Evolutionary conservation across 2,113 vertebrate genomes (phyloP).

Genomic region (Acinonyx jubatus): DNA sequence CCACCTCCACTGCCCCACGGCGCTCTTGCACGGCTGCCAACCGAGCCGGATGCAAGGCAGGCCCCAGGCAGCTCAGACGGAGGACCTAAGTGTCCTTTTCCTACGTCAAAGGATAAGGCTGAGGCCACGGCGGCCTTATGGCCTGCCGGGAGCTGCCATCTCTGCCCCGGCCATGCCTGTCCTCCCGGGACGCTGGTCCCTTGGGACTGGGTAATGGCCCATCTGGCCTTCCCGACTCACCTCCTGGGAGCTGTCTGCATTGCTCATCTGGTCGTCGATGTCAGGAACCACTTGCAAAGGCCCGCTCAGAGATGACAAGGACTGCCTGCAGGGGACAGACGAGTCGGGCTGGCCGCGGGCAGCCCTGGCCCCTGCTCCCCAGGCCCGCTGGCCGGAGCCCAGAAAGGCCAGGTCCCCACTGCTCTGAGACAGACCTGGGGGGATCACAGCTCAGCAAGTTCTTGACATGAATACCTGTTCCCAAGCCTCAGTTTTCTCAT

Average conservation of each 20-base stretch:
- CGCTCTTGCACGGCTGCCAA: not conserved
- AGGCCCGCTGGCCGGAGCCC: not conserved
- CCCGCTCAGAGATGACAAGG: constrained; percentile 95
- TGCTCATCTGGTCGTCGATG: constrained; percentile 97
- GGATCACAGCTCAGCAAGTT: not conserved
- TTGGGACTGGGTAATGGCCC: not conserved
- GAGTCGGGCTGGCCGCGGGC: not conserved
- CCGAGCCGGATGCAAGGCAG: not conserved
- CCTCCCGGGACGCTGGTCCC: not conserved
- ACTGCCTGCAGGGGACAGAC: constrained; percentile 89
- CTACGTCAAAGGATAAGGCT: not conserved
- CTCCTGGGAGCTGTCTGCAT: constrained; percentile 94
- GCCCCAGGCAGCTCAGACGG: not conserved
- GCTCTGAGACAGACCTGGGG: not conserved
- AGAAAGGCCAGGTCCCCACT: not conserved
- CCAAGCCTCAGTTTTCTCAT: not conserved
- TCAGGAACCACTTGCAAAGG: constrained; percentile 98
- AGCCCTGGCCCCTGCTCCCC: not conserved
- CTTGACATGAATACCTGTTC: not conserved
- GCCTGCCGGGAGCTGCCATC: not conserved
- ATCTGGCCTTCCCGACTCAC: constrained; percentile 80
- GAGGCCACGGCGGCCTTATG: not conserved
- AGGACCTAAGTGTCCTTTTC: not conserved
- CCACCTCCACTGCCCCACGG: not conserved
- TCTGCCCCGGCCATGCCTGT: not conserved